Conservation (phyloP, 2,113 vertebrate genomes). For the Turnix velox region DNA sequence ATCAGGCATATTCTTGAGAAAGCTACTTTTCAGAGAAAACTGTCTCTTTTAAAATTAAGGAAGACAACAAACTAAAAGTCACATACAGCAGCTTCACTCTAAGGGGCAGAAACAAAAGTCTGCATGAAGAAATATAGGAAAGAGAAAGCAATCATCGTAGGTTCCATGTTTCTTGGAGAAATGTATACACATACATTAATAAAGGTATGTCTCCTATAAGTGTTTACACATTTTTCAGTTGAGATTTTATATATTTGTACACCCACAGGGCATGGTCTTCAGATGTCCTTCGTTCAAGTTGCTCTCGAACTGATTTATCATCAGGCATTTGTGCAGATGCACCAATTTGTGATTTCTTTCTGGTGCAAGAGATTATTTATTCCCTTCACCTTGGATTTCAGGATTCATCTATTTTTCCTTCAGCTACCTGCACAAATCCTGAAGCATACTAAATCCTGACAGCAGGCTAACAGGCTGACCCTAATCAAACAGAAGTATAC, state of each 20-base stretch:
- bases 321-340: background rate
- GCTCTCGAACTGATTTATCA: background rate
- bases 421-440: background rate
- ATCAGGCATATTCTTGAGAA: background rate
- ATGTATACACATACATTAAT: background rate
- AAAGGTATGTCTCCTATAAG: background rate
- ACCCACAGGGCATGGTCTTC: background rate
- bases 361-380: background rate
- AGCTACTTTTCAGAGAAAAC: background rate
- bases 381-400: background rate
- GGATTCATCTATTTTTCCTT: background rate
- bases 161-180: background rate
- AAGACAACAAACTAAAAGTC: background rate
- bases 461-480: background rate
- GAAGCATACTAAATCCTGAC: background rate
- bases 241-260: rapidly evolving
- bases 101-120: background rate
- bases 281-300: background rate
- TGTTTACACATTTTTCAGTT: background rate
- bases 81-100: background rate
- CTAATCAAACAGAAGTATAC: background rate
- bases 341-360: background rate
- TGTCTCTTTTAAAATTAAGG: conserved; percentile 7
- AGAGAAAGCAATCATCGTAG: background rate
- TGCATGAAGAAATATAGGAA: background rate